phyloP scores from a whole-genome alignment of 2,888 invertebrate genomes.

The Oscheius myriophilus region DNA sequence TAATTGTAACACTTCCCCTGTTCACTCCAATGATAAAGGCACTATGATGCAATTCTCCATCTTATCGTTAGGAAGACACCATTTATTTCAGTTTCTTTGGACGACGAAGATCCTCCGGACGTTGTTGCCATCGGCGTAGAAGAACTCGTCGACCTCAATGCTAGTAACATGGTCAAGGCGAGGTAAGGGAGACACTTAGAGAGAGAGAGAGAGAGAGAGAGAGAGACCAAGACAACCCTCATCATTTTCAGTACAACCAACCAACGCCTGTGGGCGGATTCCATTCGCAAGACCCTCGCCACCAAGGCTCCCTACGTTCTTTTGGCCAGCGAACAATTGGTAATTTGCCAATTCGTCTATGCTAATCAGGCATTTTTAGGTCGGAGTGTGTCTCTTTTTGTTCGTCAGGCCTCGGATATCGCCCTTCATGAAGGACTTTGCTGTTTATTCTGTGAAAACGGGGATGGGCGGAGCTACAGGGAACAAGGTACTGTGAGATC shows the following conservation, averaged over 20 bases:
- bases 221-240: background rate
- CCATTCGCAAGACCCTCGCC: conserved; percentile 80
- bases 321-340: conserved; percentile 61
- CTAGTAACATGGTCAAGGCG: conserved; percentile 95
- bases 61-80: no score
- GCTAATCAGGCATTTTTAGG: conserved; percentile 77
- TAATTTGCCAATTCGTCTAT: conserved; percentile 18
- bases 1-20: no score
- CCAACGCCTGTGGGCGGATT: conserved; percentile 92
- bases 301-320: conserved; percentile 58
- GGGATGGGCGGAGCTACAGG: conserved; percentile 96
- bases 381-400: conserved; percentile 95
- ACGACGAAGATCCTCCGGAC: conserved; percentile 77
- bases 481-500: conserved; percentile 92
- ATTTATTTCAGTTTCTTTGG: conserved; percentile 37
- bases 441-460: conserved; percentile 82
- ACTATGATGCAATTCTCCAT: no score
- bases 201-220: background rate
- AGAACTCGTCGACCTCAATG: conserved; percentile 98
- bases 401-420: conserved; percentile 90
- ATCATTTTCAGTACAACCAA: conserved; percentile 81
- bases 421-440: conserved; percentile 79
- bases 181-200: no score
- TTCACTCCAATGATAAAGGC: no score
- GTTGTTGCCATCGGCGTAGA: conserved; percentile 98